Conservation (phyloP, 1,140 invertebrate genomes). For the Brachionus angularis region DNA sequence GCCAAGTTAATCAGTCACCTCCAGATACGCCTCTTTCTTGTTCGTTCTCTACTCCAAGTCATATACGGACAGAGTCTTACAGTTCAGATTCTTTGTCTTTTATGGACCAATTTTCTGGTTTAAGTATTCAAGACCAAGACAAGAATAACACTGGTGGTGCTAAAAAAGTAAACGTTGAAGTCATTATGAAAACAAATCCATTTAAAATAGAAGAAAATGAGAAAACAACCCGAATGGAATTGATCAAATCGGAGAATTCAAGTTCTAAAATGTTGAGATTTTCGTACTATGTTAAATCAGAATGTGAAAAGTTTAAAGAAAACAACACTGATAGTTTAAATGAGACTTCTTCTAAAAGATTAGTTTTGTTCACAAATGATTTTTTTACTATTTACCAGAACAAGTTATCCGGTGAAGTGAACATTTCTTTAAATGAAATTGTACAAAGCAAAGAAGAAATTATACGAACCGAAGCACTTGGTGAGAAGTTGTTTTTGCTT, state of each 20-base stretch:
- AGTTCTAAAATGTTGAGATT: conserved; percentile 37
- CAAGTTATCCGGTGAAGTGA: conserved; percentile 4
- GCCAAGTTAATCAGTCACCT: conserved; percentile 13
- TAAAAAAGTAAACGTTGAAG: conserved; percentile 43
- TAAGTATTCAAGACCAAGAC: too few relatives aligned
- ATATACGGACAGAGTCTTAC: not conserved
- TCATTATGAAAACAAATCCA: conserved; percentile 42
- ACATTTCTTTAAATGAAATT: conserved; percentile 37
- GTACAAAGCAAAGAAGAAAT: conserved; percentile 34
- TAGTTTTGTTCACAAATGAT: conserved; percentile 36
- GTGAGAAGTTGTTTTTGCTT: conserved; percentile 29
- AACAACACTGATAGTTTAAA: too few relatives aligned
- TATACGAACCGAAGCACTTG: conserved; percentile 44
- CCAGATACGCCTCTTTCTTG: conserved; percentile 3
- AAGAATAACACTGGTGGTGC: conserved; percentile 4
- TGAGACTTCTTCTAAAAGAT: too few relatives aligned
- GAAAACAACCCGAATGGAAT: conserved; percentile 29
- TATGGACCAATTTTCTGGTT: conserved; percentile 6
- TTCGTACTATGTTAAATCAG: conserved; percentile 39
- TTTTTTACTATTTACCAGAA: conserved; percentile 40
- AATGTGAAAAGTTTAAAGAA: conserved; percentile 34
- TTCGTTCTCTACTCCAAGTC: too few relatives aligned
- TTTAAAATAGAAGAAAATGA: conserved; percentile 40
- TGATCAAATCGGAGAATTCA: conserved; percentile 19
- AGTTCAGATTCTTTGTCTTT: conserved; percentile 27